Conservation (phyloP, 2,888 invertebrate genomes). For the Lampropteryx suffumata region DNA sequence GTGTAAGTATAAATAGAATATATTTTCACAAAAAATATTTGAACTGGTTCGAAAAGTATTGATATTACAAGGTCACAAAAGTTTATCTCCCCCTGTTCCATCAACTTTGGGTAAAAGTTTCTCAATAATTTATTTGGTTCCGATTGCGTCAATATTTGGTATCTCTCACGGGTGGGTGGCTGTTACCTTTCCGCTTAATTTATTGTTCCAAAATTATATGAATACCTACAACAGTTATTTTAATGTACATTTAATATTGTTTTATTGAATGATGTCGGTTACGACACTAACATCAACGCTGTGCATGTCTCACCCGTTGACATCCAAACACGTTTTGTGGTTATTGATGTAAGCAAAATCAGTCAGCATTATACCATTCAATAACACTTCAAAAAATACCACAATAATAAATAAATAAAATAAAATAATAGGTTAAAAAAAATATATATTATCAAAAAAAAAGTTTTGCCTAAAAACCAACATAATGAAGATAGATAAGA, state of each 20-base stretch:
- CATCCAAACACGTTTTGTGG: too few relatives aligned
- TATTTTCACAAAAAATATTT: conserved; percentile 1
- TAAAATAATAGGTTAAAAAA: too few relatives aligned
- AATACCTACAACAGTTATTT: too few relatives aligned
- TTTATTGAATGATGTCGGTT: too few relatives aligned
- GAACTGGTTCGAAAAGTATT: conserved; percentile 20
- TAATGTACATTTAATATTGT: too few relatives aligned
- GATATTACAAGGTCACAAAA: conserved; percentile 31
- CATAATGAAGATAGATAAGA: conserved; percentile 21
- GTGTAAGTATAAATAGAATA: neutral
- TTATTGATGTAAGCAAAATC: too few relatives aligned
- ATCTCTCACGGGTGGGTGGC: conserved; percentile 33
- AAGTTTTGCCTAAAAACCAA: neutral
- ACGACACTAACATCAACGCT: too few relatives aligned
- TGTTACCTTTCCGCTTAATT: conserved; percentile 9
- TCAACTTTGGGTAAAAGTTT: conserved; percentile 33
- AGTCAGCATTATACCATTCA: too few relatives aligned
- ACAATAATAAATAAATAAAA: neutral
- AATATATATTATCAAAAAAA: neutral
- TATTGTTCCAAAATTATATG: conserved; percentile 6
- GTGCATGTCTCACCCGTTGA: too few relatives aligned
- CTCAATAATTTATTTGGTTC: conserved; percentile 45
- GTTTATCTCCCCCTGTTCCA: conserved; percentile 23
- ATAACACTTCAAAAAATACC: too few relatives aligned
- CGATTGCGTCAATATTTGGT: conserved; percentile 48